phyloP scores from a whole-genome alignment of 2,888 invertebrate species.

The Lepetodrilus schrolli region DNA sequence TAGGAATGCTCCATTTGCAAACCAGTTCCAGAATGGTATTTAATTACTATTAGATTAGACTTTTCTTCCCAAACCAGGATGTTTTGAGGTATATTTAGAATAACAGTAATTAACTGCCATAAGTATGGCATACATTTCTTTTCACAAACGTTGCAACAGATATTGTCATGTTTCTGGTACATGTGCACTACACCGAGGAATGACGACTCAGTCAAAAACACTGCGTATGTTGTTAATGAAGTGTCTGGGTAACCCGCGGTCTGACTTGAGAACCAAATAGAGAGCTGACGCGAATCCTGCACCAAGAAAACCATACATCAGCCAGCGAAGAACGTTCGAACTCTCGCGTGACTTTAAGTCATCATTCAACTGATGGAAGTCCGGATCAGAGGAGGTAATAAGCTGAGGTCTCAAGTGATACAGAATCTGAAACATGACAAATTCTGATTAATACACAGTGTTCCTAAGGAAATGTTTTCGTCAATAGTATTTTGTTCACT shows the following conservation, averaged over 20 bases:
- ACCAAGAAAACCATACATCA: slow-evolving; percentile 1
- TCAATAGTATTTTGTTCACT: too few relatives aligned
- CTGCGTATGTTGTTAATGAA: slow-evolving; percentile 40
- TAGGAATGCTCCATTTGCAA: neutral
- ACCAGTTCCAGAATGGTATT: too few relatives aligned
- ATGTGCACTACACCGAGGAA: too few relatives aligned
- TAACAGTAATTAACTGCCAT: too few relatives aligned
- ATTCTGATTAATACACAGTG: too few relatives aligned
- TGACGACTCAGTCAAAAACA: slow-evolving; percentile 39
- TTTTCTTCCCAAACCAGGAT: neutral
- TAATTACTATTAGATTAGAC: neutral
- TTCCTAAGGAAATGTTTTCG: too few relatives aligned
- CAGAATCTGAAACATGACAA: slow-evolving; percentile 41
- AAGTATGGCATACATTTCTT: too few relatives aligned
- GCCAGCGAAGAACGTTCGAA: neutral
- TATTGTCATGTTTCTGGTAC: too few relatives aligned
- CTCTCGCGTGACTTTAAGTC: neutral
- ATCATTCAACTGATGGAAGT: slow-evolving; percentile 9
- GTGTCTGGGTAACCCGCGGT: neutral
- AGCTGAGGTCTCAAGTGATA: slow-evolving; percentile 45
- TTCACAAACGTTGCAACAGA: too few relatives aligned
- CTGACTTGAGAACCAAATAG: slow-evolving; percentile 20
- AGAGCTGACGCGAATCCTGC: slow-evolving; percentile 23
- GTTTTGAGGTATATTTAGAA: too few relatives aligned
- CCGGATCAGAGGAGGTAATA: slow-evolving; percentile 43